Percentiles rank a stretch among this genome's conserved stretches.
phyloP scores from a whole-genome alignment of 2,888 invertebrate species.

The Dasypogon diadema region DNA sequence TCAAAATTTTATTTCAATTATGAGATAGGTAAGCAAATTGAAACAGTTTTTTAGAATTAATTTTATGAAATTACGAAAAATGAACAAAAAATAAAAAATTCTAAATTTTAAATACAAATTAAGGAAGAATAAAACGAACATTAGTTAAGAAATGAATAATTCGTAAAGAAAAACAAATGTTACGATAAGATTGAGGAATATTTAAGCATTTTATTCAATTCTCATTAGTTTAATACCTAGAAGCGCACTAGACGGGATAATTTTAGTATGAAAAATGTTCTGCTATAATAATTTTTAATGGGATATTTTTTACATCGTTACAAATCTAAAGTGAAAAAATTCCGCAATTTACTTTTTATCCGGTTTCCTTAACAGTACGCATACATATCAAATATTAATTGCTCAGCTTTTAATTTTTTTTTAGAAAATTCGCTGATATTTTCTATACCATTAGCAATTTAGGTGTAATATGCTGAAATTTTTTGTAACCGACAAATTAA shows the following conservation, averaged over 20 bases:
- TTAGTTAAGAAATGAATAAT: constrained; percentile 33
- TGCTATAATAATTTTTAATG: background rate
- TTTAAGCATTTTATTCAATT: background rate
- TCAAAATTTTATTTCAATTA: constrained; percentile 29
- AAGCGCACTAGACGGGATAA: too few species aligned
- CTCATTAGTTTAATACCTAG: too few species aligned
- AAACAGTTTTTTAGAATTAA: constrained; percentile 31
- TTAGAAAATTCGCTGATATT: too few species aligned
- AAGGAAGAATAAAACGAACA: constrained; percentile 28
- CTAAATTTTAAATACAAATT: constrained; percentile 57
- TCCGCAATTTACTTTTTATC: background rate
- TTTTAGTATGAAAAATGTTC: background rate
- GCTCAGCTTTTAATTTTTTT: too few species aligned
- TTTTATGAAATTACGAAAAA: constrained; percentile 41
- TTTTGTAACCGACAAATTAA: too few species aligned
- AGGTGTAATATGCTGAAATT: background rate
- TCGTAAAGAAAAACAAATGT: constrained; percentile 5
- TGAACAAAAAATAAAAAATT: constrained; percentile 46
- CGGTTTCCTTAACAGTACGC: background rate
- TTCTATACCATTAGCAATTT: background rate
- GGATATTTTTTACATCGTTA: background rate
- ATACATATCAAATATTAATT: background rate
- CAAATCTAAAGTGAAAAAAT: background rate
- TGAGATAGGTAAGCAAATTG: constrained; percentile 18
- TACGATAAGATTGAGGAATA: background rate